These are phyloP conservation scores for Paralichthys olivaceus DNA, from an alignment of 2,113 vertebrate species.

Conservation along the genomic window DNA sequence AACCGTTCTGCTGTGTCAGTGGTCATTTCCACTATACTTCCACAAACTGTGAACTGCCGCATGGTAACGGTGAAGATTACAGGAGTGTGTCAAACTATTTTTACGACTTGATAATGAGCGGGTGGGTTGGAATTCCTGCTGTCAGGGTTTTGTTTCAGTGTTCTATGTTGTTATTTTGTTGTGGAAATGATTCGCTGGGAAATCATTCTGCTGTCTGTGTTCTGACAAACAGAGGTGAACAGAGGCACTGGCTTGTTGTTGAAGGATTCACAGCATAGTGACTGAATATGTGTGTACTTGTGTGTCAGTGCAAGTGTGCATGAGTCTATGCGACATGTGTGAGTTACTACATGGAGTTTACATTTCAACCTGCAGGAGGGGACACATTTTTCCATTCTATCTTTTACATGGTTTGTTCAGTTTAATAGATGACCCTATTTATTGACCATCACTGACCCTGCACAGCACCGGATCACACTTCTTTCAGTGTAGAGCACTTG, in stretches of 20 bases:
- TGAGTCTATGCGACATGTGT: neutral
- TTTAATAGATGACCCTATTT: too few relatives aligned
- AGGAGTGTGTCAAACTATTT: conserved; percentile 53
- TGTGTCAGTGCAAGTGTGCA: conserved; percentile 13
- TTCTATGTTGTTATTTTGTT: conserved; percentile 32
- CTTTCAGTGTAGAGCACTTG: neutral
- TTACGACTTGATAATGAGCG: conserved; percentile 68
- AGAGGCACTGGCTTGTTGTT: conserved; percentile 23
- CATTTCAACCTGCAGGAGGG: conserved; percentile 21
- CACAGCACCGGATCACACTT: neutral
- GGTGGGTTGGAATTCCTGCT: conserved; percentile 43
- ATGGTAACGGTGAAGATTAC: conserved; percentile 43
- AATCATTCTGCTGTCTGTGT: conserved; percentile 3
- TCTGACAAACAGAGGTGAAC: conserved; percentile 3
- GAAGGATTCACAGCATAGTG: conserved; percentile 2
- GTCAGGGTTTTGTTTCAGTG: conserved; percentile 29
- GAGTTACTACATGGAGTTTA: conserved; percentile 10
- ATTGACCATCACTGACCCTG: neutral
- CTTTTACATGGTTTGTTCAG: too few relatives aligned
- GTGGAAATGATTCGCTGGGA: conserved; percentile 24
- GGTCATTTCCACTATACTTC: neutral
- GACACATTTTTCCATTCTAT: conserved; percentile 11
- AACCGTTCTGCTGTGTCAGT: neutral
- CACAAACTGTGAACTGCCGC: conserved; percentile 17
- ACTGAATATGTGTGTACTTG: neutral